Percentiles rank a stretch among this genome's conserved stretches.
Evolutionary conservation across 2,888 invertebrate species (phyloP).

Genomic region (Trissolcus japonicus): DNA sequence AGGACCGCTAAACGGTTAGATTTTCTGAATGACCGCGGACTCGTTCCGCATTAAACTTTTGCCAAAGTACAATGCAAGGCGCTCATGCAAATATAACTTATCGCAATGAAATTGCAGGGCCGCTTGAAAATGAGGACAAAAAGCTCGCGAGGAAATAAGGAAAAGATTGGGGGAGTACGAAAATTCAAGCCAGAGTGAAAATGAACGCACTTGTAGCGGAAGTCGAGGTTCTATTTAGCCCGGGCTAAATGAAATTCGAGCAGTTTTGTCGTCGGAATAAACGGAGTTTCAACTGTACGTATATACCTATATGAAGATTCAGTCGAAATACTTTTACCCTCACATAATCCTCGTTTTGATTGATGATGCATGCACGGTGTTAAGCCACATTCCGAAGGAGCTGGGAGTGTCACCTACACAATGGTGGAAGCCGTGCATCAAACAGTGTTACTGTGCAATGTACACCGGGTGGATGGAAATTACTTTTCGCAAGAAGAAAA

Average conservation of each 20-base stretch:
- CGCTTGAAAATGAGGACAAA: slow-evolving; percentile 15
- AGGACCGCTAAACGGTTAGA: slow-evolving; percentile 16
- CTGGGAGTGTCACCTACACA: slow-evolving; percentile 21
- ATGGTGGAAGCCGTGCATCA: slow-evolving; percentile 32
- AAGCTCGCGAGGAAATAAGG: slow-evolving; percentile 9
- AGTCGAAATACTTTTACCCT: slow-evolving; percentile 8
- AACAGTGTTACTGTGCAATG: slow-evolving; percentile 35
- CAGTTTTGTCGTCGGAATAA: background rate
- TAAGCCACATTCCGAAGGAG: slow-evolving; percentile 31
- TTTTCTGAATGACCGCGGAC: slow-evolving; percentile 19
- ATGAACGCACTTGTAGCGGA: slow-evolving; percentile 7
- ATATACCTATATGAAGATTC: background rate
- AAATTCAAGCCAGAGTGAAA: slow-evolving; percentile 4
- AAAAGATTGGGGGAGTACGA: background rate
- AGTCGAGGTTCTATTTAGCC: slow-evolving; percentile 13
- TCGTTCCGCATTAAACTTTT: slow-evolving; percentile 24
- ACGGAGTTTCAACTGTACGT: too few relatives aligned
- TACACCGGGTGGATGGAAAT: slow-evolving; percentile 34
- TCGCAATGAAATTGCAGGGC: slow-evolving; percentile 8
- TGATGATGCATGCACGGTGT: slow-evolving; percentile 32
- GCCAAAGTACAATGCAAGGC: slow-evolving; percentile 1
- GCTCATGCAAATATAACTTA: slow-evolving; percentile 11
- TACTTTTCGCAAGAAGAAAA: slow-evolving; percentile 47
- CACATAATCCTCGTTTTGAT: slow-evolving; percentile 36
- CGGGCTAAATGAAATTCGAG: slow-evolving; percentile 16